phyloP scores from a whole-genome alignment of 2,797 vertebrate species.

The Malacoraja senta region DNA sequence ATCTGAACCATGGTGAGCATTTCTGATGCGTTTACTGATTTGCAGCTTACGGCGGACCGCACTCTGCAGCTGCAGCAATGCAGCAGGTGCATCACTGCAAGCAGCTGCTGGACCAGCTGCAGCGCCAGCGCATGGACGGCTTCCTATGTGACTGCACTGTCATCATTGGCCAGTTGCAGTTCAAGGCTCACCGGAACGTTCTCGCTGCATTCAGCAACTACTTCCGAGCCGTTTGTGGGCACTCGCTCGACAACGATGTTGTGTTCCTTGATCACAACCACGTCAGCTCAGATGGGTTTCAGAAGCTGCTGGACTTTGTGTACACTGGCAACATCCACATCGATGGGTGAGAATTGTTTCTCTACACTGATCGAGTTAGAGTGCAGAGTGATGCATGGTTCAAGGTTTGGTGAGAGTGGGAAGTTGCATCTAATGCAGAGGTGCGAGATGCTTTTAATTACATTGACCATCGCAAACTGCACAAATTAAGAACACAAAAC shows the following conservation, averaged over 20 bases:
- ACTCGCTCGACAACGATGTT: constrained; percentile 58
- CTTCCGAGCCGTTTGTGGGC: constrained; percentile 76
- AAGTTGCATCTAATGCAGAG: background rate
- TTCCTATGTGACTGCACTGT: constrained; percentile 88
- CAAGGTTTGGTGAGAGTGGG: too few relatives aligned
- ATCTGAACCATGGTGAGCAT: background rate
- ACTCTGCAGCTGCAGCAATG: constrained; percentile 49
- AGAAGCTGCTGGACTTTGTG: constrained; percentile 85
- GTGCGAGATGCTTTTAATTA: background rate
- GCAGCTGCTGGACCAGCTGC: constrained; percentile 80
- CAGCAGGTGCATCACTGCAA: constrained; percentile 72
- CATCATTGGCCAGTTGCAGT: constrained; percentile 78
- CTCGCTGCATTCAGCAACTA: constrained; percentile 90
- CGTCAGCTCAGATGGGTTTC: constrained; percentile 78
- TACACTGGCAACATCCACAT: constrained; percentile 86
- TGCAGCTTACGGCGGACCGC: background rate
- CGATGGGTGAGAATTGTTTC: constrained; percentile 68
- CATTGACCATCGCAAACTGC: background rate
- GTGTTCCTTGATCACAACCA: constrained; percentile 79
- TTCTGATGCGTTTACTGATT: background rate
- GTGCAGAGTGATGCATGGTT: background rate
- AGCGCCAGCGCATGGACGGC: constrained; percentile 79
- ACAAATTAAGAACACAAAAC: too few relatives aligned
- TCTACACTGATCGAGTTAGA: too few relatives aligned
- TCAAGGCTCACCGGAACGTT: constrained; percentile 86